Percentiles rank a stretch among this genome's conserved stretches.
Evolutionary conservation across 1,140 invertebrate genomes (phyloP).

Genomic region (Drosophila leontia): DNA sequence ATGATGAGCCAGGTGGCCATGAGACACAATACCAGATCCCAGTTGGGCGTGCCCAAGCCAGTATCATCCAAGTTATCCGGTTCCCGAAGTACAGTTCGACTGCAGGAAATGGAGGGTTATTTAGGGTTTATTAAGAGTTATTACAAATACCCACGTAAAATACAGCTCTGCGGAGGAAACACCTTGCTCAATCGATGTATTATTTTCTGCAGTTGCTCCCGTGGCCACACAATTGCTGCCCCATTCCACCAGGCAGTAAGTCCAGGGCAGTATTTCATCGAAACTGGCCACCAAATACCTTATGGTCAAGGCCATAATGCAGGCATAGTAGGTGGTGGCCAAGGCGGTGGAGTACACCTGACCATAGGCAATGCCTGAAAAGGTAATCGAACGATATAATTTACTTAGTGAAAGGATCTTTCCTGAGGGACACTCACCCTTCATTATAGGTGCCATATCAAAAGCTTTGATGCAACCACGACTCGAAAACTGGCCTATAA

Average conservation of each 20-base stretch:
- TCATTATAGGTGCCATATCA: conserved; percentile 86
- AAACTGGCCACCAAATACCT: conserved; percentile 90
- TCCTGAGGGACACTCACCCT: conserved; percentile 82
- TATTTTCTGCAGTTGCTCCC: conserved; percentile 24
- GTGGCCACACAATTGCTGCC: conserved; percentile 84
- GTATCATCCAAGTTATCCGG: conserved; percentile 86
- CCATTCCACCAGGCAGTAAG: conserved; percentile 88
- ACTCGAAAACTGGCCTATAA: conserved; percentile 90
- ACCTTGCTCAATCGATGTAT: conserved; percentile 28
- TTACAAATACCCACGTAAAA: conserved; percentile 82
- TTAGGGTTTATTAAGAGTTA: fast-evolving
- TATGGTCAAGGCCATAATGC: conserved; percentile 89
- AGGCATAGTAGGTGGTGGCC: conserved; percentile 91
- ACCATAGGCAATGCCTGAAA: conserved; percentile 89
- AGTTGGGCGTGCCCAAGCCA: conserved; percentile 88
- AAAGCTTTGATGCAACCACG: conserved; percentile 88
- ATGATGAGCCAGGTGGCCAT: conserved; percentile 90
- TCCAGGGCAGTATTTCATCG: conserved; percentile 88
- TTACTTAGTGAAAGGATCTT: no score
- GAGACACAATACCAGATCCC: conserved; percentile 89
- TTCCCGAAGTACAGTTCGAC: conserved; percentile 87
- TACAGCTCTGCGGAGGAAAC: conserved; percentile 85
- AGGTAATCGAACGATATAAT: not conserved
- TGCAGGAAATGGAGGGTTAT: conserved; percentile 42
- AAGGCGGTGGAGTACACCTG: conserved; percentile 90